phyloP scores from a whole-genome alignment of 2,888 invertebrate genomes.

The Thymelicus sylvestris region DNA sequence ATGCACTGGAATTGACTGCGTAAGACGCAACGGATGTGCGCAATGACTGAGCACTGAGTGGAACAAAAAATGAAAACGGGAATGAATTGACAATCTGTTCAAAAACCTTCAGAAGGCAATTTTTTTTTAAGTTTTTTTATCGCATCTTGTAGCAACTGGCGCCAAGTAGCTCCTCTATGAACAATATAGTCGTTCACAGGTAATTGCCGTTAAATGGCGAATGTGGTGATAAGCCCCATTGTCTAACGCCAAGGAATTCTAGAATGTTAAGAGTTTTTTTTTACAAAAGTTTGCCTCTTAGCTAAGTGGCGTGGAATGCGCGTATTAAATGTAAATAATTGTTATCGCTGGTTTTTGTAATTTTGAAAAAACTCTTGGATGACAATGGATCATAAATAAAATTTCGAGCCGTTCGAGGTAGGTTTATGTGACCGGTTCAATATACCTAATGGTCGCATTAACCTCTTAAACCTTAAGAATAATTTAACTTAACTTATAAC shows the following conservation, averaged over 20 bases:
- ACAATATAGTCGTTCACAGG: constrained; percentile 47
- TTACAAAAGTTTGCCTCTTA: constrained; percentile 36
- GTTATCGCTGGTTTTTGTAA: constrained; percentile 25
- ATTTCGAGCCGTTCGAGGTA: neutral
- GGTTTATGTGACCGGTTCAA: neutral
- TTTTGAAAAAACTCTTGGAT: neutral
- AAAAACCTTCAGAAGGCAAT: constrained; percentile 14
- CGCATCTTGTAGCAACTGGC: constrained; percentile 37
- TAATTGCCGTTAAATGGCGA: constrained; percentile 48
- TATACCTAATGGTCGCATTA: neutral
- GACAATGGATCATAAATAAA: constrained; percentile 23
- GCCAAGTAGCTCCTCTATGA: constrained; percentile 40
- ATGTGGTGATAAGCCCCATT: constrained; percentile 44
- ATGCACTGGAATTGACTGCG: constrained; percentile 62
- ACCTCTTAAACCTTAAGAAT: constrained; percentile 2
- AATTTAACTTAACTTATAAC: constrained; percentile 1
- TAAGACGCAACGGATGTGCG: constrained; percentile 73
- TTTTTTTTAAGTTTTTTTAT: constrained; percentile 20
- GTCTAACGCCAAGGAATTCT: constrained; percentile 20
- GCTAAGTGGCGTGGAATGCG: constrained; percentile 10
- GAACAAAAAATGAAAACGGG: constrained; percentile 44
- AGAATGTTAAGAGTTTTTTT: constrained; percentile 26
- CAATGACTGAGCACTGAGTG: constrained; percentile 59
- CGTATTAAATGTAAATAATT: constrained; percentile 25
- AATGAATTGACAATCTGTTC: constrained; percentile 34